Conservation (phyloP, 1,140 invertebrate species). For the Orussus abietinus region DNA sequence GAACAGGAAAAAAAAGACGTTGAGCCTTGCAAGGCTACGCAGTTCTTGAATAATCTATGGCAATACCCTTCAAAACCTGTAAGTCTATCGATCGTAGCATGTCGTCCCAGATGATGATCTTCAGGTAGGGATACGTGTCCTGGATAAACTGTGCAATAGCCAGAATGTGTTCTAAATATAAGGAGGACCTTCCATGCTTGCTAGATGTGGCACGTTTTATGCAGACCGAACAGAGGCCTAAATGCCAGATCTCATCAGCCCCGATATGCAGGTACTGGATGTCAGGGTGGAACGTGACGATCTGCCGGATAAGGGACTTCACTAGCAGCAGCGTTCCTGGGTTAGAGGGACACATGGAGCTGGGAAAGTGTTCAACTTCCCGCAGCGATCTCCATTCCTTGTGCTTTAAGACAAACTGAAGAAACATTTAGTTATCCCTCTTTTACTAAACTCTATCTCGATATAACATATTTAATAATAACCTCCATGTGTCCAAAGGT, state of each 20-base stretch:
- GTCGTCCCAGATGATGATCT: slow-evolving; percentile 91
- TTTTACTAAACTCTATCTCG: slow-evolving; percentile 1
- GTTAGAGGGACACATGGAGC: slow-evolving; percentile 77
- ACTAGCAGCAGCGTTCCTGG: slow-evolving; percentile 60
- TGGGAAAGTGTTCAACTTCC: slow-evolving; percentile 73
- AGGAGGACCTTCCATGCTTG: slow-evolving; percentile 51
- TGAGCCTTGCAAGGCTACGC: slow-evolving; percentile 1
- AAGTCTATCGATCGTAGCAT: slow-evolving; percentile 79
- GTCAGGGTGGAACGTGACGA: slow-evolving; percentile 58
- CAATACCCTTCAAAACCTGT: slow-evolving; percentile 57
- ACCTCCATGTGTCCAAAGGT: slow-evolving; percentile 92
- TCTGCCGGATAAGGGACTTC: slow-evolving; percentile 58
- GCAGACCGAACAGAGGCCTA: slow-evolving; percentile 77
- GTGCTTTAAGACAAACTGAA: slow-evolving; percentile 77
- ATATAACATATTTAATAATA: slow-evolving; percentile 5
- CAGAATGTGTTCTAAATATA: slow-evolving; percentile 72
- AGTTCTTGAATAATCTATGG: slow-evolving; percentile 11
- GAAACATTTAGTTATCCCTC: slow-evolving; percentile 10
- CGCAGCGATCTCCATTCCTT: slow-evolving; percentile 70
- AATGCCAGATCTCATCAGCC: slow-evolving; percentile 78
- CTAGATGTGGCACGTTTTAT: slow-evolving; percentile 53
- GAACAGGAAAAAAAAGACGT: slow-evolving; percentile 15
- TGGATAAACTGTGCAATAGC: slow-evolving; percentile 62
- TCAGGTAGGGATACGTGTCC: slow-evolving; percentile 61
- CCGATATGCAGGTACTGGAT: slow-evolving; percentile 75